These are phyloP conservation scores for rabbit (Oryctolagus cuniculus) DNA, from an alignment of 2,113 vertebrate species.

Conservation along the genomic window mOryCun1.1 NC_091434.1:184442001-184442500, in stretches of 20 bases:
- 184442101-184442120: constrained; percentile 70
- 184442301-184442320: constrained; percentile 61
- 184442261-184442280: constrained; percentile 55
- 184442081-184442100: constrained; percentile 85
- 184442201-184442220: background rate
- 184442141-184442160: constrained; percentile 82
- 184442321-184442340: constrained; percentile 81
- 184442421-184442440: background rate
- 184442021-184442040: constrained; percentile 85
- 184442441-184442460: background rate
- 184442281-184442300: background rate
- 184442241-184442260: constrained; percentile 77
- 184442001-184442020: constrained; percentile 89
- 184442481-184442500: background rate
- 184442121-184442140: constrained; percentile 82
- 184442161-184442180: constrained; percentile 84
- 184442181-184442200: constrained; percentile 77
- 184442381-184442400: background rate
- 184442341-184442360: constrained; percentile 78
- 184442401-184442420: background rate
- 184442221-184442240: constrained; percentile 81
- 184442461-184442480: background rate
- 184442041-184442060: constrained; percentile 84
- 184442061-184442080: constrained; percentile 84
- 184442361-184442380: background rate